Evolutionary conservation across 2,888 invertebrate species (phyloP).

Genomic region (Mechanitis mazaeus): DNA sequence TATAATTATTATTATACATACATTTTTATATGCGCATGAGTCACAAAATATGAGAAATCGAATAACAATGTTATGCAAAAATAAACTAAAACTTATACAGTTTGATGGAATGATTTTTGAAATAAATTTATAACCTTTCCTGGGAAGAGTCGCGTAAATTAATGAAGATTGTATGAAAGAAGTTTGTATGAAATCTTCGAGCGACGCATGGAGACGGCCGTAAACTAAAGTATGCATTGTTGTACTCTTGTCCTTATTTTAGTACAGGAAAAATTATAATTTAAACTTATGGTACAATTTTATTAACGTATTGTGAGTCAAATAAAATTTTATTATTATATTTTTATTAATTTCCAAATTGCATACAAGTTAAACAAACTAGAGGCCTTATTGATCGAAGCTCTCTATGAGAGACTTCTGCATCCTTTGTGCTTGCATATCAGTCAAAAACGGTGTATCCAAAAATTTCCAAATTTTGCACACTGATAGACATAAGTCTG

Average conservation of each 20-base stretch:
- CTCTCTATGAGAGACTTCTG: too few species aligned
- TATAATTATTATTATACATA: too few species aligned
- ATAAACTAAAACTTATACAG: slow-evolving; percentile 14
- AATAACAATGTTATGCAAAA: background rate
- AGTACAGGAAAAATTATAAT: background rate
- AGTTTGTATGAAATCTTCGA: slow-evolving; percentile 38
- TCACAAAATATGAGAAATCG: too few species aligned
- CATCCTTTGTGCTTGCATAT: too few species aligned
- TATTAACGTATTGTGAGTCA: background rate
- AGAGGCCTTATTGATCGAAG: background rate
- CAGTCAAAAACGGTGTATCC: too few species aligned
- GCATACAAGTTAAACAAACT: slow-evolving; percentile 1
- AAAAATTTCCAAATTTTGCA: too few species aligned
- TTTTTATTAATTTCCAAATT: background rate
- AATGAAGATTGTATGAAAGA: slow-evolving; percentile 43
- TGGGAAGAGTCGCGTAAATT: slow-evolving; percentile 60
- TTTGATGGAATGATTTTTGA: slow-evolving; percentile 23
- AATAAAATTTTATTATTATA: background rate
- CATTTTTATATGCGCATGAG: too few species aligned
- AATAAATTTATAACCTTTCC: slow-evolving; percentile 50
- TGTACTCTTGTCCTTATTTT: background rate
- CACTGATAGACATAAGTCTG: too few species aligned
- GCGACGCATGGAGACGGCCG: slow-evolving; percentile 40
- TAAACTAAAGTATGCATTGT: slow-evolving; percentile 26
- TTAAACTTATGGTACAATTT: background rate